Base-by-base conservation (phyloP, 2,797 vertebrate genomes). In the Streptopelia turtur region DNA sequence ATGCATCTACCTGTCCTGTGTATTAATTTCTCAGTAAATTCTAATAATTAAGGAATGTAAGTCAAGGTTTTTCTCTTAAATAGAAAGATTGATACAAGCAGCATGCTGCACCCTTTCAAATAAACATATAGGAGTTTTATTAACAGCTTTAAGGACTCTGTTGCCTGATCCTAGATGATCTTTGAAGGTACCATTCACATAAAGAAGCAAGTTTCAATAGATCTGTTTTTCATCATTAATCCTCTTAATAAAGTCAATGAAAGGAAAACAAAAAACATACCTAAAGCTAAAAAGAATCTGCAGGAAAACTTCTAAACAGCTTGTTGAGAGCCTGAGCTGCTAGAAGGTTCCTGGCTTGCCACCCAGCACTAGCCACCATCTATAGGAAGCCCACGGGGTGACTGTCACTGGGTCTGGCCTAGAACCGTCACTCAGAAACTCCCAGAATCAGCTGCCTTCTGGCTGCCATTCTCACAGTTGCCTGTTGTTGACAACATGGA, bases 1-100 rank as follows among this genome's bases (percentile, higher is more conserved):
- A 59, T 90, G 65, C 16, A 75, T 89, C 59, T 86, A 16, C 41
- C 47, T 89, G 41, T 86, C 69, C 30, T 57, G 4, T 57, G 37
- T 39, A 59, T 78, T 87, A 87, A 82, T 90, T 71, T 86, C 50
- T 81, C 31, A 4, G 18, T 90, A 90, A 91, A 87, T 72, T 88
- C 65, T 84, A 16, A 41, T 94, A 72, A 88, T 78, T 88, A 80
- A 71, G 55, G 41, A 77, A 31, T 0, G 0, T 41, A 85, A 89
- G 37, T 81, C 56, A 81, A 31, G 10, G 17, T 43, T 79, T 89
- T 84, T 84, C 31, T 80, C 35, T 25, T 64, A 45, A 90, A 61
- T 50, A 60, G 45, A 20, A 83, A 81, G 68, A 60, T 68, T 24
- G 23, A 17, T 57, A 41, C 37, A 86, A 86, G 68, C 52, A 88